Evolutionary conservation across 1,140 invertebrate genomes (phyloP), one percentile per base, ranked within the genome.

Genomic region (Eriocheir sinensis): DNA sequence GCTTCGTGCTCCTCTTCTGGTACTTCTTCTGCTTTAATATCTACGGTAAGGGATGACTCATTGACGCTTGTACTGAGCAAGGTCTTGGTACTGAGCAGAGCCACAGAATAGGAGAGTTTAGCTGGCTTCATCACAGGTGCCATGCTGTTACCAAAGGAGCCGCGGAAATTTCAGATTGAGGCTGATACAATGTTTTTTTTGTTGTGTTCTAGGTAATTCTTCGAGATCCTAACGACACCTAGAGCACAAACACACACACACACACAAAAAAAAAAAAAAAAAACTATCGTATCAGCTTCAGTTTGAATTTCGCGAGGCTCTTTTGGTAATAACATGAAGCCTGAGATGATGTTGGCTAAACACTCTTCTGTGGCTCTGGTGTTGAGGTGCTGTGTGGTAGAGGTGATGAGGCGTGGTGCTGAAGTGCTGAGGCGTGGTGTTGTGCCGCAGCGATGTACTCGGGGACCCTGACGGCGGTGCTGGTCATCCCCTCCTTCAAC

Each of bases 21-120:
- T 93, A 93, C 34, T 86, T 93, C 40, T 93, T 86, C 92, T 93
- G 92, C 81, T 93, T 53, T 32, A 93, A 81, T 30, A 93, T 93
- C 30, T 93, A 86, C 30, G 92, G 92, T 93, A 27, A 60, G 92
- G 8, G 34, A n/a, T n/a, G 21, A n/a, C 27, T 81, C 79, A 6
- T 34, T 6, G 4, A 4, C n/a, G n/a, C n/a, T n/a, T n/a, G n/a
- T n/a, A n/a, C n/a, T n/a, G n/a, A n/a, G n/a, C n/a, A 12, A 72
- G 27, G 53, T 27, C 53, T 72, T 72, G 53, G 53, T 72, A 27
- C 27, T 72, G 53, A 12, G 53, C 27, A 12, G 27, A 72, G 12
- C 53, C 27, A 72, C 12, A 27, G 12, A 27, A 72, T 27, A 27
- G 27, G 27, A 72, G 53, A 72, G 12, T 12, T 72, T 72, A 72